Percentiles rank a stretch among this genome's conserved stretches.
These are phyloP conservation scores for Rhagophthalmus giganteus DNA, from an alignment of 2,888 invertebrate species.

Conservation along the genomic window DNA sequence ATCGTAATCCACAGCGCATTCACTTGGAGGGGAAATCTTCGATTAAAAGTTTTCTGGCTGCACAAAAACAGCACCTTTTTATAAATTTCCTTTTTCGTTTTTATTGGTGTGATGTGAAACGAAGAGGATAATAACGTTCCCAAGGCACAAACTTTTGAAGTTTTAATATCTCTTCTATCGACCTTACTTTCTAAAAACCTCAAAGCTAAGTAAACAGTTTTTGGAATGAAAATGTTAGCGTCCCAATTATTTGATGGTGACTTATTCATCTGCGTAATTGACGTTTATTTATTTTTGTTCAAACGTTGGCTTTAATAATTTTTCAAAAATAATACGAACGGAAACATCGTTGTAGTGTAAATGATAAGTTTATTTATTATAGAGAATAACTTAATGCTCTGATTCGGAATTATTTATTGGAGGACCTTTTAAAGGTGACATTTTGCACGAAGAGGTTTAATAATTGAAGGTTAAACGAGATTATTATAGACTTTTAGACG, in stretches of 20 bases:
- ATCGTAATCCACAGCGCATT: conserved; percentile 26
- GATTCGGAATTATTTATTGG: too few relatives aligned
- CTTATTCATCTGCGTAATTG: too few relatives aligned
- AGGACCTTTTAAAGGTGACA: conserved; percentile 26
- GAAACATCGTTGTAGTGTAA: too few relatives aligned
- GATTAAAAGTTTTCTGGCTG: conserved; percentile 29
- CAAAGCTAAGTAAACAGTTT: not conserved
- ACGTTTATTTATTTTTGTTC: too few relatives aligned
- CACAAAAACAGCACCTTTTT: conserved; percentile 30
- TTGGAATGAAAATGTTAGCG: not conserved
- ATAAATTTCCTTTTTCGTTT: conserved; percentile 22
- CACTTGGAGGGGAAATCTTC: conserved; percentile 29
- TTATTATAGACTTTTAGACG: conserved; percentile 30
- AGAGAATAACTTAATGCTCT: too few relatives aligned
- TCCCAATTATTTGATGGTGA: too few relatives aligned
- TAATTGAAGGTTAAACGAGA: conserved; percentile 32
- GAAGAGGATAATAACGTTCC: conserved; percentile 24
- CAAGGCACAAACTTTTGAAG: conserved; percentile 22
- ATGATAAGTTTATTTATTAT: too few relatives aligned
- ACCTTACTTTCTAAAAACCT: conserved; percentile 12
- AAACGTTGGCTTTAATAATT: too few relatives aligned
- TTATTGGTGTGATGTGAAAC: conserved; percentile 19
- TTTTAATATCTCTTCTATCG: conserved; percentile 24
- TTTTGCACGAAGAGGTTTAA: conserved; percentile 26
- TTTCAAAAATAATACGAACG: too few relatives aligned